These are phyloP conservation scores for Trachymyrmex septentrionalis DNA, from an alignment of 1,140 invertebrate genomes.

Conservation along the genomic window DNA sequence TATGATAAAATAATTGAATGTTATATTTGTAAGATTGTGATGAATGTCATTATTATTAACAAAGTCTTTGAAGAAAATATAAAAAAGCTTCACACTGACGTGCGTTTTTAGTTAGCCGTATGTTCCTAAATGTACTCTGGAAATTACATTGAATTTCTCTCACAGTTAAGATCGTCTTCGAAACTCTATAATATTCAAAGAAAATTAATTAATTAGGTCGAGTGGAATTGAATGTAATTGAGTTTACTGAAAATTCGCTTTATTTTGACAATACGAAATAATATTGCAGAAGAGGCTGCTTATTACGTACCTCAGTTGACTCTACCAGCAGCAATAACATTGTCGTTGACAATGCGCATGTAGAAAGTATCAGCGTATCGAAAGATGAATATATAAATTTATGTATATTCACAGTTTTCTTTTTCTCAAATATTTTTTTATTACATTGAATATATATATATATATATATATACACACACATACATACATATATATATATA, in stretches of 20 bases:
- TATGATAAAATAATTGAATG: slow-evolving; percentile 70
- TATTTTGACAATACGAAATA: slow-evolving; percentile 76
- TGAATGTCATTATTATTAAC: slow-evolving; percentile 69
- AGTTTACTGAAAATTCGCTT: slow-evolving; percentile 73
- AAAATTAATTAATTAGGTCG: background rate
- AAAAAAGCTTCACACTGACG: slow-evolving; percentile 57
- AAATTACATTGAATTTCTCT: slow-evolving; percentile 16
- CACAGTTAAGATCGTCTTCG: background rate
- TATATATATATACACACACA: background rate
- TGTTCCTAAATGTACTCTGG: background rate
- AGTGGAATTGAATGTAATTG: slow-evolving; percentile 5
- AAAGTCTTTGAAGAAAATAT: slow-evolving; percentile 65
- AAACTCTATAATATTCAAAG: background rate
- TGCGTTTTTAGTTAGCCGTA: background rate
- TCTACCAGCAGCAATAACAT: slow-evolving; percentile 67
- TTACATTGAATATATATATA: slow-evolving; percentile 29
- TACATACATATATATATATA: no score
- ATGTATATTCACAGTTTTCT: slow-evolving; percentile 11
- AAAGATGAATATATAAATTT: slow-evolving; percentile 53
- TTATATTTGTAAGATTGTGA: slow-evolving; percentile 73
- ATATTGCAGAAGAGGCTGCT: slow-evolving; percentile 62
- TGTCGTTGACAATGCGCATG: slow-evolving; percentile 28
- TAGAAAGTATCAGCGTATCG: slow-evolving; percentile 17
- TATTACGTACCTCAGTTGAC: slow-evolving; percentile 43
- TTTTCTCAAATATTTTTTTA: slow-evolving; percentile 43